Evolutionary conservation across 2,797 vertebrate genomes (phyloP).

Genomic region (Gymnoscopelus microlampas): DNA sequence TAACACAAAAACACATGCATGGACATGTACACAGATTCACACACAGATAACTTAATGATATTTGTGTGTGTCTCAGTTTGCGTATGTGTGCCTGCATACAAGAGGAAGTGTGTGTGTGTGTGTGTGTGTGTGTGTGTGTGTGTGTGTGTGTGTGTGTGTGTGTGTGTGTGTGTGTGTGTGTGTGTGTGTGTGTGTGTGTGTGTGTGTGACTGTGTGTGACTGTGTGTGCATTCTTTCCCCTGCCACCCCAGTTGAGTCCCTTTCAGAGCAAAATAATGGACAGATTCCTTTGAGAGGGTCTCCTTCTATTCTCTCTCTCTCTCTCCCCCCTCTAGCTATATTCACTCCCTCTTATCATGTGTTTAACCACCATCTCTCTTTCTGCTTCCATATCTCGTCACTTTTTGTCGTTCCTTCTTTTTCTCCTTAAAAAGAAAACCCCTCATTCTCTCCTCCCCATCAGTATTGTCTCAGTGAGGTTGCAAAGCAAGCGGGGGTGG

Average conservation of each 20-base stretch:
- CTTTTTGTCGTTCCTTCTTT: constrained; percentile 33
- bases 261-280: constrained; percentile 75
- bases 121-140: constrained; percentile 30
- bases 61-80: constrained; percentile 34
- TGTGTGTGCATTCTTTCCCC: constrained; percentile 28
- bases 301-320: constrained; percentile 10
- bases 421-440: constrained; percentile 3
- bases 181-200: constrained; percentile 30
- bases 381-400: constrained; percentile 28
- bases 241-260: constrained; percentile 55
- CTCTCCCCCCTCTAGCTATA: constrained; percentile 14
- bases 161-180: constrained; percentile 33
- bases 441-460: constrained; percentile 23
- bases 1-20: constrained; percentile 5
- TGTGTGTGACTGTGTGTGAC: constrained; percentile 33
- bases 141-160: constrained; percentile 29
- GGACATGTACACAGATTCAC: constrained; percentile 1
- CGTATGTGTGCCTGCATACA: constrained; percentile 24
- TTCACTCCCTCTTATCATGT: not conserved
- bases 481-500: constrained; percentile 62
- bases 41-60: constrained; percentile 14
- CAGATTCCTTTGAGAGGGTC: constrained; percentile 75
- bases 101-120: constrained; percentile 35
- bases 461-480: constrained; percentile 76
- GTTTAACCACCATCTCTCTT: constrained; percentile 3